phyloP scores from a whole-genome alignment of 2,888 invertebrate genomes.

The Sminthurinus aureus region DNA sequence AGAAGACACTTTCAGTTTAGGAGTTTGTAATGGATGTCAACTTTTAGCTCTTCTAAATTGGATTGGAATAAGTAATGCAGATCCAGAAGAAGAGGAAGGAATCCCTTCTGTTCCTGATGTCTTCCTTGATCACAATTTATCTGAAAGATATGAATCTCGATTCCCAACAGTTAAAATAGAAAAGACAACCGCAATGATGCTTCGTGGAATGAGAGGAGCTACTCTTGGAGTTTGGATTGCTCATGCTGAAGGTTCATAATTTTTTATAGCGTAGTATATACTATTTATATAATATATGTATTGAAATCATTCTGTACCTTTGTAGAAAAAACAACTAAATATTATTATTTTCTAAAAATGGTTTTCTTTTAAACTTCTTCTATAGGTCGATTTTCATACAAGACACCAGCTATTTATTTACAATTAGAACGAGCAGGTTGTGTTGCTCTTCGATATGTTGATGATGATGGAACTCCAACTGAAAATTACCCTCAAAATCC shows the following conservation, averaged over 20 bases:
- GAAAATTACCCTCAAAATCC: slow-evolving; percentile 93
- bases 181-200: slow-evolving; percentile 80
- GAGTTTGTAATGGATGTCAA: slow-evolving; percentile 99
- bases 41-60: slow-evolving; percentile 93
- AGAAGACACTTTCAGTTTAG: slow-evolving; percentile 89
- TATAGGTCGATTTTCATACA: slow-evolving; percentile 66
- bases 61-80: slow-evolving; percentile 66
- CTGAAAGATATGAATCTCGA: slow-evolving; percentile 86
- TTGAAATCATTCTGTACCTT: background rate
- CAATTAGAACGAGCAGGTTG: slow-evolving; percentile 68
- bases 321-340: background rate
- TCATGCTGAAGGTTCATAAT: slow-evolving; percentile 84
- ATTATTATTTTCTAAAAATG: slow-evolving; percentile 12
- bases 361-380: slow-evolving; percentile 19
- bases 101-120: slow-evolving; percentile 68
- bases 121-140: slow-evolving; percentile 82
- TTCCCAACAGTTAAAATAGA: slow-evolving; percentile 80
- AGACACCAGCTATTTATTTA: slow-evolving; percentile 62
- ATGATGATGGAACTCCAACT: slow-evolving; percentile 78
- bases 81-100: slow-evolving; percentile 49
- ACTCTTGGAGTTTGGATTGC: slow-evolving; percentile 95
- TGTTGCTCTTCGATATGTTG: slow-evolving; percentile 82
- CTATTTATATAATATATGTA: background rate
- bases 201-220: slow-evolving; percentile 86
- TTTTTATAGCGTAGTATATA: background rate